These are phyloP conservation scores for Hippopotamyrus pictus DNA, from an alignment of 2,797 vertebrate genomes.

Conservation along the genomic window DNA sequence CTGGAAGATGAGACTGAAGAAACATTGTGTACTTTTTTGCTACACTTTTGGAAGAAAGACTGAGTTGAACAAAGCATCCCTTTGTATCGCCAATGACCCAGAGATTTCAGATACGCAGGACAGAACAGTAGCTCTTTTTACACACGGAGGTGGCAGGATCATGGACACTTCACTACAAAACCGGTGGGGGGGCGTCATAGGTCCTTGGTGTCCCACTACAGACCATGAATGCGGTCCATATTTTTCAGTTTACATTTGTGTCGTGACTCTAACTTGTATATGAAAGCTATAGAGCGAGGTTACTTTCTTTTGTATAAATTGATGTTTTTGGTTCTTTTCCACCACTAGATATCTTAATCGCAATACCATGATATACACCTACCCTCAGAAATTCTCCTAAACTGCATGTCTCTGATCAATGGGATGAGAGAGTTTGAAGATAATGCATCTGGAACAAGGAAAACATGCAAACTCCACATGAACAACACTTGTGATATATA, in stretches of 20 bases:
- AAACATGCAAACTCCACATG: not conserved
- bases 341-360: not conserved
- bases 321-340: not conserved
- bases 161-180: not conserved
- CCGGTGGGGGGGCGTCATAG: not conserved
- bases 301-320: not conserved
- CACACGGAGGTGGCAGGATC: not conserved
- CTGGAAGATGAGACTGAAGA: constrained; percentile 15
- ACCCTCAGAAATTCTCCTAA: not conserved
- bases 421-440: not conserved
- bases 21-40: constrained; percentile 14
- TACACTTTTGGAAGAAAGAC: constrained; percentile 19
- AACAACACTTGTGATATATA: not conserved
- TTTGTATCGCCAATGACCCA: constrained; percentile 17
- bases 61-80: constrained; percentile 20
- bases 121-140: constrained; percentile 20
- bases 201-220: not conserved
- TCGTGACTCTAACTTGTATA: not conserved
- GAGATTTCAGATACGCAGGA: constrained; percentile 12
- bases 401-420: not conserved
- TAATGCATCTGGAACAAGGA: not conserved
- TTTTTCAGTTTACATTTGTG: constrained; percentile 4
- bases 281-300: not conserved
- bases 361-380: not conserved
- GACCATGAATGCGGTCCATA: not conserved